Evolutionary conservation across 2,888 invertebrate species (phyloP), one percentile per base, ranked within the genome.

Genomic region (Tachina lurida): DNA sequence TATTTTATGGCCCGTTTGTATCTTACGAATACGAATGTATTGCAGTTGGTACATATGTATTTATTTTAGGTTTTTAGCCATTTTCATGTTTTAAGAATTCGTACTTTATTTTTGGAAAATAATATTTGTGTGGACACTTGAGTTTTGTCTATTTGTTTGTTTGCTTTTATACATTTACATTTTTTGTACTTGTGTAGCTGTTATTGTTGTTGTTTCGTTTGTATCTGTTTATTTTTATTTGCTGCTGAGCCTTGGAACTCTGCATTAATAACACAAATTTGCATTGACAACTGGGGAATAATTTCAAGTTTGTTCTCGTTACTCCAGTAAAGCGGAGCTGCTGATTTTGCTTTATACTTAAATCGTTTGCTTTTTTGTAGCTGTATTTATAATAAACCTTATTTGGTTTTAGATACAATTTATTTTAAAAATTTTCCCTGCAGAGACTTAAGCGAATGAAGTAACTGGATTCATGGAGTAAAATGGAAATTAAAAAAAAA

Each of bases 201-300:
- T 39, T 31, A 9, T 60, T 56, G 31, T 52, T 47, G 45, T 49
- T 63, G 10, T 43, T 78, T 70, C 12, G 12, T 65, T 70, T 76
- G 49, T 62, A 15, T 17, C 45, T 13, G 17, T 71, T 74, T 84
- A 19, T 67, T 47, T 73, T 73, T 67, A 43, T 54, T 65, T 80
- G 52, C 62, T 54, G 15, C 31, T 31, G 31, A 31, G 31, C 47
- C 22, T 70, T 71, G 49, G 17, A 71, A 76, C 70, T 68, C 62
- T 56, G 81, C 73, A 70, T 71, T 65, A 84, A 81, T 68, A 85
- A 82, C 58, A 70, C 19, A 73, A 83, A 86, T 86, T 86, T 86
- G 83, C 86, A 86, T 86, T 86, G 83, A 76, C 86, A 86, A 86
- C 83, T 83, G 70, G 86, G 86, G 86, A 86, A 83, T 86, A 86